These are phyloP conservation scores for Cloeon dipterum DNA, from an alignment of 2,888 invertebrate genomes.

Conservation along the genomic window DNA sequence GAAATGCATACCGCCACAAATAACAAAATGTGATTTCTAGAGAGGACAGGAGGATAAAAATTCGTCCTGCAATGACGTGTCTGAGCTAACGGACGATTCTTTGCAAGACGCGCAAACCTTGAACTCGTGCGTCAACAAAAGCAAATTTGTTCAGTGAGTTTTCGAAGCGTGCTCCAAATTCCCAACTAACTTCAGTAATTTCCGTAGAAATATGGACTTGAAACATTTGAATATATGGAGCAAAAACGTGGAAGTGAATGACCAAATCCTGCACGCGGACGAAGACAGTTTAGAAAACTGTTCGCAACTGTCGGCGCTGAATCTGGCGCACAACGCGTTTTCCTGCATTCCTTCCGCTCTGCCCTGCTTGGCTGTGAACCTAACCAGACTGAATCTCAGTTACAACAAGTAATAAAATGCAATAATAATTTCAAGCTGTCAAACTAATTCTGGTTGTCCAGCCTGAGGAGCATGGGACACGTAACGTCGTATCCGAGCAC, in stretches of 20 bases:
- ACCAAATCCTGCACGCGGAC: conserved; percentile 33
- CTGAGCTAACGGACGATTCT: too few relatives aligned
- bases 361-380: conserved; percentile 70
- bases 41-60: too few relatives aligned
- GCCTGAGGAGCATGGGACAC: conserved; percentile 39
- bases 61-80: too few relatives aligned
- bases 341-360: conserved; percentile 66
- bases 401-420: conserved; percentile 42
- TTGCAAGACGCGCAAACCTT: conserved; percentile 8
- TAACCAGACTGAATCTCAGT: conserved; percentile 74
- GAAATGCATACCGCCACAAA: too few relatives aligned
- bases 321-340: conserved; percentile 80
- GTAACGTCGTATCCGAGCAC: conserved; percentile 76
- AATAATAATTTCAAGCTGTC: too few relatives aligned
- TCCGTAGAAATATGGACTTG: conserved; percentile 25
- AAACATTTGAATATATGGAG: conserved; percentile 58
- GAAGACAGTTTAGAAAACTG: conserved; percentile 29
- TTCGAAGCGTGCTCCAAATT: too few relatives aligned
- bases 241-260: conserved; percentile 34
- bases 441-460: conserved; percentile 9
- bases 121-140: conserved; percentile 7
- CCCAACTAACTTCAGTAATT: not conserved
- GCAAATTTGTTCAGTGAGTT: conserved; percentile 8
- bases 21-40: too few relatives aligned
- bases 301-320: conserved; percentile 49